Base-by-base conservation (phyloP, 64 coral and sea anemone species). In the Porites lutea region DNA sequence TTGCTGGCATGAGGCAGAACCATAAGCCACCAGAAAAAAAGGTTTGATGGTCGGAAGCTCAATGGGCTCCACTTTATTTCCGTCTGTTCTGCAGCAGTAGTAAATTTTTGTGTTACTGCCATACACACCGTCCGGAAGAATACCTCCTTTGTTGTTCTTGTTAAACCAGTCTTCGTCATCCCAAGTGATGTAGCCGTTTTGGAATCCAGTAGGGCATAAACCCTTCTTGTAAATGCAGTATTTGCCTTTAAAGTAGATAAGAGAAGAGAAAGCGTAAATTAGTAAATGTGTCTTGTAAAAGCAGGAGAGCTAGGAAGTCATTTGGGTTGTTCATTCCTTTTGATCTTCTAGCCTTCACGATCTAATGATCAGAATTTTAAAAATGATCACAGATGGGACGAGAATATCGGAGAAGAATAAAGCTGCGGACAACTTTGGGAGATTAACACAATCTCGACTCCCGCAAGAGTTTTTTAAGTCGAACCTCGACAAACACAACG, bases 141-240 rank as follows among this genome's bases (percentile, higher is more conserved):
- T 55, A 6, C 93, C 93, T 2, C 61, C 59, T 16, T 94, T 7
- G 9, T 73, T 65, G 69, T 94, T 94, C 5, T 66, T 75, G 87
- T 90, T 94, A 0, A 54, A 18, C 21, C 8, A 11, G 49, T 75
- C 87, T 15, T 90, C 87, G 59, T 94, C 93, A n/a, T 90, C 93
- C 87, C 93, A 94, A 13, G 75, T 60, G n/a, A 84, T 75, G 53
- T 20, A 83, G 18, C 93, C 93, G 22, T 27, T 4, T 18, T 14
- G 84, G 12, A 84, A 18, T 8, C 79, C 53, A 2, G n/a, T 72
- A 5, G 93, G 93, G 64, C 93, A 94, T 13, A 4, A 43, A 7
- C 77, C 68, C 18, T 90, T 89, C 77, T 83, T 89, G 60, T 94
- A 94, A 47, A 94, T 82, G 78, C 93, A 94, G 79, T 94, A 94